Evolutionary conservation across 64 coral and sea anemone genomes (phyloP).

Genomic region (Acropora tenuis): DNA sequence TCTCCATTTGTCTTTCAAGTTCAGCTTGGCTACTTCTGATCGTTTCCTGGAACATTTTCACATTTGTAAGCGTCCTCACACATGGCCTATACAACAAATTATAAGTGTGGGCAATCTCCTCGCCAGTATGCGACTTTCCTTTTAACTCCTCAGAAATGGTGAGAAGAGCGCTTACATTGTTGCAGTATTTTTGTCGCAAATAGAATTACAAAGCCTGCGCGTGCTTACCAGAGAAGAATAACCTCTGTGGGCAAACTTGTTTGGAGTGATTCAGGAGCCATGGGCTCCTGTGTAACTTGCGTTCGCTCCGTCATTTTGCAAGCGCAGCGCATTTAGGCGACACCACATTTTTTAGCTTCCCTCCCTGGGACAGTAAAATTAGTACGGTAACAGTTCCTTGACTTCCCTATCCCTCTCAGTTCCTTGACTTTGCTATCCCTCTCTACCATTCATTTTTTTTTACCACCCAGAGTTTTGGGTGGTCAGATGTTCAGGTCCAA

Average conservation of each 20-base stretch:
- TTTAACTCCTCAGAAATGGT: not conserved
- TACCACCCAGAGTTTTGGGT: too few species aligned
- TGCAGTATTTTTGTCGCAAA: not conserved
- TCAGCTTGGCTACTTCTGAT: not conserved
- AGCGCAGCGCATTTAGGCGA: too few species aligned
- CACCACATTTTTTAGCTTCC: not conserved
- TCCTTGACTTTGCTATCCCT: too few species aligned
- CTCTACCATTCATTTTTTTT: too few species aligned
- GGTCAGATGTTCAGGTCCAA: too few species aligned
- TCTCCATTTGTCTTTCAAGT: not conserved
- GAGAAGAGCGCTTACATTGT: not conserved
- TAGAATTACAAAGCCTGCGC: not conserved
- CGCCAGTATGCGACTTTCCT: not conserved
- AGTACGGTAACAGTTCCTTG: too few species aligned
- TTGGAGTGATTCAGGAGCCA: not conserved
- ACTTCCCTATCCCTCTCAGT: too few species aligned
- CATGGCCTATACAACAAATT: not conserved
- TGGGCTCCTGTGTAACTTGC: too few species aligned
- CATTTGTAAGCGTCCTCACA: not conserved
- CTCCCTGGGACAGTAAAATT: too few species aligned
- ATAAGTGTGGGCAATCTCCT: not conserved
- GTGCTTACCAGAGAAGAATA: not conserved
- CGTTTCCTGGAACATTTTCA: not conserved
- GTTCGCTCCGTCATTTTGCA: too few species aligned
- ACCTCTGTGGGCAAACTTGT: not conserved